These are phyloP conservation scores for Eurytoma adleriae DNA, from an alignment of 2,888 invertebrate species.

Conservation along the genomic window DNA sequence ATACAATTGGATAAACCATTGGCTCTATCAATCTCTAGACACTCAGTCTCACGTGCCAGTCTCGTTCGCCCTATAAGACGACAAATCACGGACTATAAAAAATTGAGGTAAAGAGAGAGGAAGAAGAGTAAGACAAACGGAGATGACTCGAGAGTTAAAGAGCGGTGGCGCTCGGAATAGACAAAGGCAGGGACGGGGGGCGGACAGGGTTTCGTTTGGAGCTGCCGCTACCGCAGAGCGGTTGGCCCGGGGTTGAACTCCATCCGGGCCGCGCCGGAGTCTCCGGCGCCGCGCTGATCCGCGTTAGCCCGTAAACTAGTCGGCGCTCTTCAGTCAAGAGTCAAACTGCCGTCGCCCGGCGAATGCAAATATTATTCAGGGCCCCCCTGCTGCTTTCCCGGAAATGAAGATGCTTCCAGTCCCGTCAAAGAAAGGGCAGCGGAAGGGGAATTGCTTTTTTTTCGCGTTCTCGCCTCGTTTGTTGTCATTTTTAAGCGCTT, in stretches of 20 bases:
- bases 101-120: too few species aligned
- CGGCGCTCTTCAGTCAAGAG: conserved; percentile 51
- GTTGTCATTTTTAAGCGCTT: conserved; percentile 18
- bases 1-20: too few species aligned
- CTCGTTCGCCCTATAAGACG: too few species aligned
- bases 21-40: too few species aligned
- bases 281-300: conserved; percentile 19
- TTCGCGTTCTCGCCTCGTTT: neutral
- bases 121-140: too few species aligned
- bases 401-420: conserved; percentile 44
- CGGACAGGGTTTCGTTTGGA: conserved; percentile 21
- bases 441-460: too few species aligned
- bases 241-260: conserved; percentile 29
- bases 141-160: conserved; percentile 6
- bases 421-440: neutral
- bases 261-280: conserved; percentile 3
- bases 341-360: conserved; percentile 35
- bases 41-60: too few species aligned
- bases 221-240: conserved; percentile 21
- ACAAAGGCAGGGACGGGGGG: neutral
- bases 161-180: neutral
- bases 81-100: too few species aligned
- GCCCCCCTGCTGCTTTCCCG: conserved; percentile 23
- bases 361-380: conserved; percentile 59
- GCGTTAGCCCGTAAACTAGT: conserved; percentile 50